These are phyloP conservation scores for Drosophila ochracea DNA, from an alignment of 2,888 invertebrate species.

Conservation along the genomic window DNA sequence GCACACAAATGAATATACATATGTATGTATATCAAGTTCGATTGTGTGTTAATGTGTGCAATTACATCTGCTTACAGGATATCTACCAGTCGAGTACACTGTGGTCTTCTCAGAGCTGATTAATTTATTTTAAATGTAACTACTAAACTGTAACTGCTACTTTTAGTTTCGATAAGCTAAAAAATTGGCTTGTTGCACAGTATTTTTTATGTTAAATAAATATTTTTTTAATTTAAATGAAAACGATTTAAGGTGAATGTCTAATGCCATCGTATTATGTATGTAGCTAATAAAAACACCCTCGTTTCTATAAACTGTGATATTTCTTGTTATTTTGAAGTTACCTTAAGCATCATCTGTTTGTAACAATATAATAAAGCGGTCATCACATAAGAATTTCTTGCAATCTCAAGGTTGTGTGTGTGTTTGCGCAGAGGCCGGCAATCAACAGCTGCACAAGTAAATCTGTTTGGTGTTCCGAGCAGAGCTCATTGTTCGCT, in stretches of 20 bases:
- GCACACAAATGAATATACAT: too few relatives aligned
- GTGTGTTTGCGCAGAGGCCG: neutral
- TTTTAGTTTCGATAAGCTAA: neutral
- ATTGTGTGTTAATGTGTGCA: neutral
- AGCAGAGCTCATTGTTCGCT: constrained; percentile 18
- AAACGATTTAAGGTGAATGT: neutral
- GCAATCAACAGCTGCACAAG: constrained; percentile 37
- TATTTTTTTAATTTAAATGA: neutral
- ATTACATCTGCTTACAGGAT: neutral
- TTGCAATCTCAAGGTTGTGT: constrained; percentile 13
- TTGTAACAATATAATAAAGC: constrained; percentile 6
- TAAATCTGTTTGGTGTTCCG: constrained; percentile 8
- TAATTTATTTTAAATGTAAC: neutral
- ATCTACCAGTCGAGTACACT: neutral
- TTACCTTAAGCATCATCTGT: constrained; percentile 5
- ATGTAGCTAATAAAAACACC: neutral
- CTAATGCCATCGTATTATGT: neutral
- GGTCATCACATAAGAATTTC: constrained; percentile 2
- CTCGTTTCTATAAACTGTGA: too few relatives aligned
- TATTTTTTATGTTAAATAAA: neutral
- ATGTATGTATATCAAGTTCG: neutral
- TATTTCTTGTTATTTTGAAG: neutral
- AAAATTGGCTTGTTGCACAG: neutral
- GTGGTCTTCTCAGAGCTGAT: neutral
- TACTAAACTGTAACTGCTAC: neutral